Evolutionary conservation across 35 echinoderm and acorn worm species (phyloP).

Genomic region (Ptychodera flava): DNA sequence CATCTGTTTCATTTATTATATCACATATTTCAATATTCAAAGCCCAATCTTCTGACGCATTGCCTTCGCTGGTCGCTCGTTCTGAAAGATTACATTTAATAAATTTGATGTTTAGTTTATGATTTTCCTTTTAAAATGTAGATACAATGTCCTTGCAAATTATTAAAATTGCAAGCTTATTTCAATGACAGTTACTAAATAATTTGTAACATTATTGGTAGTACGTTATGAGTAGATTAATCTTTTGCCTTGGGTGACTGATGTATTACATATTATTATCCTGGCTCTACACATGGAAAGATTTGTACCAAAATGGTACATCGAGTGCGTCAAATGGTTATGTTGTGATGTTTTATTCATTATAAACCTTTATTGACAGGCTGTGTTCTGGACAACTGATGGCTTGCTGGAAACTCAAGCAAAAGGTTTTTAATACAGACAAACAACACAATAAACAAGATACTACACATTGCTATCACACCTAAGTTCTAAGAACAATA

Average conservation of each 20-base stretch:
- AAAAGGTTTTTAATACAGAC: no score
- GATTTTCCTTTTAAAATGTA: not conserved
- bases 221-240: not conserved
- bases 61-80: slow-evolving; percentile 69
- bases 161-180: not conserved
- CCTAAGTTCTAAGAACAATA: no score
- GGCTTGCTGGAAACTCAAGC: no score
- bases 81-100: slow-evolving; percentile 39
- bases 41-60: slow-evolving; percentile 91
- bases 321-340: no score
- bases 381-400: no score
- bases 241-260: not conserved
- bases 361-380: no score
- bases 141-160: not conserved
- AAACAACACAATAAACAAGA: no score
- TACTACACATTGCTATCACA: no score
- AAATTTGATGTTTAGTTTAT: not conserved
- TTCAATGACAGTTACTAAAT: no score
- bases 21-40: slow-evolving; percentile 98
- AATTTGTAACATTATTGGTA: not conserved
- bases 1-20: slow-evolving; percentile 82
- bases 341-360: no score
- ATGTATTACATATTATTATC: not conserved
- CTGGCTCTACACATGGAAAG: not conserved
- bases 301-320: no score